Evolutionary conservation across 2,113 vertebrate genomes (phyloP).

Genomic region (Heterotilapia buettikoferi): DNA sequence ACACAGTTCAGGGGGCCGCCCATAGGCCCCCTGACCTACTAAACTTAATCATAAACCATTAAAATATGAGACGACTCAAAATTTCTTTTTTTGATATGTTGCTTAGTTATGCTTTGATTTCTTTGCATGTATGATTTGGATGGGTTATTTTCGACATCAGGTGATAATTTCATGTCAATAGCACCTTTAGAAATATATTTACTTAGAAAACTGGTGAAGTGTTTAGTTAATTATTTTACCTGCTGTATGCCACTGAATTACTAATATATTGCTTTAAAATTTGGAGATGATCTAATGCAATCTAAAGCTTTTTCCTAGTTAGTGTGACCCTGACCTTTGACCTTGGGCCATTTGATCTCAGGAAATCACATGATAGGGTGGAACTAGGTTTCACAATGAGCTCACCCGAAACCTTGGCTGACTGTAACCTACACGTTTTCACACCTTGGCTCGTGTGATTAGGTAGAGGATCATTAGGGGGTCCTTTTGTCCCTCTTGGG

Average conservation of each 20-base stretch:
- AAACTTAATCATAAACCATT: not conserved
- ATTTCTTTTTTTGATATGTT: not conserved
- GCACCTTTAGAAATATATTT: not conserved
- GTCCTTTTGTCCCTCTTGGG: not conserved
- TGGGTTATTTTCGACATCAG: not conserved
- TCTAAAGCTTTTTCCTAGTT: not conserved
- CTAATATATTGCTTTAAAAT: not conserved
- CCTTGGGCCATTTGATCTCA: not conserved
- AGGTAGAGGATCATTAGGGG: not conserved
- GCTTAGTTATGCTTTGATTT: not conserved
- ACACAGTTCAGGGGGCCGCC: not conserved
- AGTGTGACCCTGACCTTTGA: not conserved
- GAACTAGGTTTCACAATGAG: not conserved
- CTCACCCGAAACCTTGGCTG: not conserved
- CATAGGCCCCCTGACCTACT: not conserved
- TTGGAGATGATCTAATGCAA: not conserved
- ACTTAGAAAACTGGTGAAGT: not conserved
- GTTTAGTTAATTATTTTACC: not conserved
- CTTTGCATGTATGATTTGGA: not conserved
- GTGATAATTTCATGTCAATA: not conserved
- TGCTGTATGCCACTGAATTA: not conserved
- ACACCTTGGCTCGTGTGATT: not conserved
- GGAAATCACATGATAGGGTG: not conserved
- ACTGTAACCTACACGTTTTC: not conserved
- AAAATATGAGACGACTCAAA: not conserved